Percentiles rank a stretch among this genome's conserved stretches.
Evolutionary conservation across 2,797 vertebrate species (phyloP).

Genomic region (Catostomus latipinnis): DNA sequence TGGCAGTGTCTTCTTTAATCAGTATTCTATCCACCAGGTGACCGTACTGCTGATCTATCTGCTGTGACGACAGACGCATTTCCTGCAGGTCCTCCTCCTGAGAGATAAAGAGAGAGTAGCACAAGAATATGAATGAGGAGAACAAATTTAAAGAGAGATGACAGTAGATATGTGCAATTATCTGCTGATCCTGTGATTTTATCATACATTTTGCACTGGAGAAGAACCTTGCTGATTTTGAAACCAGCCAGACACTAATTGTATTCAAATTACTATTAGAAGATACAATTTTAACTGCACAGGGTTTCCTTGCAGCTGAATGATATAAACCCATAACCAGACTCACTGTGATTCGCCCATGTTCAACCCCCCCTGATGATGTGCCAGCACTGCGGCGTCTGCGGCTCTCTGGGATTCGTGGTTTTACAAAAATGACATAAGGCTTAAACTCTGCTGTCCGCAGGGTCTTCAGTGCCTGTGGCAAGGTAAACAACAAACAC

Average conservation of each 20-base stretch:
- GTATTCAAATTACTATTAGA: conserved; percentile 12
- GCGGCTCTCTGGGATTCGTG: conserved; percentile 84
- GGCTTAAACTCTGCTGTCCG: conserved; percentile 94
- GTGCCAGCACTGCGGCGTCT: conserved; percentile 76
- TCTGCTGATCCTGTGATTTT: neutral
- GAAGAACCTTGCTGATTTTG: conserved; percentile 9
- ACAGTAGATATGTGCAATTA: neutral
- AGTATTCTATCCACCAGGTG: conserved; percentile 89
- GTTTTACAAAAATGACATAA: conserved; percentile 92
- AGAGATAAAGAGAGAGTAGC: conserved; percentile 11
- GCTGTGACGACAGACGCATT: conserved; percentile 88
- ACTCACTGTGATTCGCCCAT: conserved; percentile 76
- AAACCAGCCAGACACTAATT: conserved; percentile 11
- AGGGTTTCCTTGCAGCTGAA: neutral
- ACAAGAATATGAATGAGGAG: neutral
- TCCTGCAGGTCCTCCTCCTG: conserved; percentile 94
- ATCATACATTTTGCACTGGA: neutral
- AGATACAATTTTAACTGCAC: neutral
- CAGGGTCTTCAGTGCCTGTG: conserved; percentile 88
- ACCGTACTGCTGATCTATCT: conserved; percentile 91
- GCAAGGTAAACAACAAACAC: neutral
- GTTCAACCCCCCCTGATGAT: conserved; percentile 85
- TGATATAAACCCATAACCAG: conserved; percentile 11
- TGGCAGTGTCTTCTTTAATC: conserved; percentile 89
- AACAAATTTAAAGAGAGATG: neutral